phyloP scores from a whole-genome alignment of 2,113 vertebrate genomes.

The Calonectris borealis region DNA sequence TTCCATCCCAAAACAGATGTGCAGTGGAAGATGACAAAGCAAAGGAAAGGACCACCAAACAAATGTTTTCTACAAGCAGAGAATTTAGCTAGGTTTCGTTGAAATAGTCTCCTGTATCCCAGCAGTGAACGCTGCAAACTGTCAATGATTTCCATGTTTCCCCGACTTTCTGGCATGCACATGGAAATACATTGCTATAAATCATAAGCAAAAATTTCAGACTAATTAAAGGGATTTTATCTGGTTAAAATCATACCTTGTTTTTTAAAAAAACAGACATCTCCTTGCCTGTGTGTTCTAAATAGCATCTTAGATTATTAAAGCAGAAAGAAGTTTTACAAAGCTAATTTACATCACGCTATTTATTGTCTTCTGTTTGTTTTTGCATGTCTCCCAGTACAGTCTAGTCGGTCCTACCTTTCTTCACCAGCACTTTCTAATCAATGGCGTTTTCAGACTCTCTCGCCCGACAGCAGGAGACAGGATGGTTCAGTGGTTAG shows the following conservation, averaged over 20 bases:
- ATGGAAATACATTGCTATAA: background rate
- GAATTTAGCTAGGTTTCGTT: background rate
- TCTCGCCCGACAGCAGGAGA: conserved; percentile 19
- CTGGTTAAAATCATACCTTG: background rate
- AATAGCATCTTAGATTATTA: background rate
- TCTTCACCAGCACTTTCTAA: conserved; percentile 23
- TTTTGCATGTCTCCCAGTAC: conserved; percentile 52
- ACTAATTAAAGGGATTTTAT: conserved; percentile 59
- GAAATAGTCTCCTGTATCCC: background rate
- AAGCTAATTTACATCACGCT: background rate
- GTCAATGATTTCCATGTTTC: background rate
- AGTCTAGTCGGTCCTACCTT: conserved; percentile 14
- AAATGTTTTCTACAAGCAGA: background rate
- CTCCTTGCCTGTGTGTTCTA: background rate
- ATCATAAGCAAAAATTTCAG: conserved; percentile 19
- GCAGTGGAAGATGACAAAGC: background rate
- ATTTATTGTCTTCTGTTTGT: background rate
- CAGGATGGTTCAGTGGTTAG: conserved; percentile 7
- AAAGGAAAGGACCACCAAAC: conserved; percentile 15
- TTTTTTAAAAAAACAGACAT: background rate
- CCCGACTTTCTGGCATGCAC: background rate
- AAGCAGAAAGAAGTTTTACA: background rate
- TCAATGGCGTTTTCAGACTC: conserved; percentile 35
- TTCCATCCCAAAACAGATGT: conserved; percentile 27
- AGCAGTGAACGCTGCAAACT: background rate